Evolutionary conservation across 2,888 invertebrate genomes (phyloP).

Genomic region (Heliothis peltigera): DNA sequence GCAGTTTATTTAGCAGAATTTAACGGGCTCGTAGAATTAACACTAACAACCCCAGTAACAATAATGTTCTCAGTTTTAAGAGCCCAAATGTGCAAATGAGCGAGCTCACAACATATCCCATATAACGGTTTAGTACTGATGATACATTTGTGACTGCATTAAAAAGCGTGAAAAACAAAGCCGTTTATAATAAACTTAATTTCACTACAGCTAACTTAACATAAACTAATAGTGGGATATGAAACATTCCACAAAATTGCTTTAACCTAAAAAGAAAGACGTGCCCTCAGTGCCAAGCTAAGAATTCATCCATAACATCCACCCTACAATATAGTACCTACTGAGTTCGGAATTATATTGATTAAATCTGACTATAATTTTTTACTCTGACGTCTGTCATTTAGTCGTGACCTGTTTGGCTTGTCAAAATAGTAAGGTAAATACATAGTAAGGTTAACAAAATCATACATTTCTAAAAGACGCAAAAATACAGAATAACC

Average conservation of each 20-base stretch:
- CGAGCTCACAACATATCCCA: conserved; percentile 4
- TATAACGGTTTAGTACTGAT: conserved; percentile 32
- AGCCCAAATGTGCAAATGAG: conserved; percentile 23
- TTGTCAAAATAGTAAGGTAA: too few species aligned
- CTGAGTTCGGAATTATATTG: too few species aligned
- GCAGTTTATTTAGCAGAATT: conserved; percentile 48
- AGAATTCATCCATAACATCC: too few species aligned
- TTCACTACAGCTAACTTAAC: not conserved
- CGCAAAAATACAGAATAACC: not conserved
- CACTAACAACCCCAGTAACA: conserved; percentile 25
- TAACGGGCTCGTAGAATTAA: conserved; percentile 34
- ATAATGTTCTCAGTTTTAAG: conserved; percentile 37
- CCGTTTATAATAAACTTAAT: not conserved
- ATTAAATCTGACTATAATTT: too few species aligned
- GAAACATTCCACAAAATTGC: too few species aligned
- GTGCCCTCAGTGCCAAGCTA: too few species aligned
- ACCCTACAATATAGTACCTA: too few species aligned
- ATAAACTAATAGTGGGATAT: not conserved
- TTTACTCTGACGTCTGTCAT: too few species aligned
- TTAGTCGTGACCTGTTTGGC: too few species aligned
- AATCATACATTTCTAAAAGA: not conserved
- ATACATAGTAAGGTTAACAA: too few species aligned
- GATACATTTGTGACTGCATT: conserved; percentile 14
- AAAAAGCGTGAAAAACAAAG: conserved; percentile 10
- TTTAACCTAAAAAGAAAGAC: too few species aligned